Evolutionary conservation across 2,113 vertebrate genomes (phyloP), one percentile per base, ranked within the genome.

Genomic region (Butorides virescens): DNA sequence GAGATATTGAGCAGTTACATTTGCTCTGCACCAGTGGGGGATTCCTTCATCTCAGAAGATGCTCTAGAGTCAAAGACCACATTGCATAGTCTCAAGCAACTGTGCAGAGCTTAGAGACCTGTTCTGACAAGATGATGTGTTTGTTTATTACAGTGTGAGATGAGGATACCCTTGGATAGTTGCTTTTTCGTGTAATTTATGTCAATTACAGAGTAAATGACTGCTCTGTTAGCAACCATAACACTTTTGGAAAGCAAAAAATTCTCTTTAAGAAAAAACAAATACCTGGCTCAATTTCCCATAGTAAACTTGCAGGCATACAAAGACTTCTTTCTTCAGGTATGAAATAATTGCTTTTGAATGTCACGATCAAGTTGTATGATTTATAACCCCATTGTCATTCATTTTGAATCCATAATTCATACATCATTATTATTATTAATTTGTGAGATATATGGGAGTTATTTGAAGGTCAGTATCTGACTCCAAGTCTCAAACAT

Each of bases 371-470:
- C 72, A 86, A 90, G 86, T 62, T 77, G n/a, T 92, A 37, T 97
- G 95, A 96, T 95, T 96, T 97, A 96, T 96, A 95, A 95, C 72
- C 75, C 85, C 75, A 90, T 94, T 96, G 95, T 96, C 95, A 95
- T 96, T 95, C 85, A 94, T 86, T 97, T 67, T 92, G 85, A 93
- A 92, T 94, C 90, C 79, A 93, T 96, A 96, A 96, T 95, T 96
- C 94, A 96, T 92, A 88, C 55, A 86, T 95, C 95, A 93, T 95
- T 91, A 89, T 95, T 96, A 96, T 88, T 96, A 95, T 83, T 95
- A 94, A 97, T 97, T 96, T 96, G 82, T 80, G 88, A 96, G 95
- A 94, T 96, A 93, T 94, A 95, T 96, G 88, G 90, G 90, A 97
- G 94, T 96, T 95, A 97, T 63, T 95, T 96, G 93, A 94, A 96